phyloP scores from a whole-genome alignment of 2,888 invertebrate species.

The Neoascia interrupta region DNA sequence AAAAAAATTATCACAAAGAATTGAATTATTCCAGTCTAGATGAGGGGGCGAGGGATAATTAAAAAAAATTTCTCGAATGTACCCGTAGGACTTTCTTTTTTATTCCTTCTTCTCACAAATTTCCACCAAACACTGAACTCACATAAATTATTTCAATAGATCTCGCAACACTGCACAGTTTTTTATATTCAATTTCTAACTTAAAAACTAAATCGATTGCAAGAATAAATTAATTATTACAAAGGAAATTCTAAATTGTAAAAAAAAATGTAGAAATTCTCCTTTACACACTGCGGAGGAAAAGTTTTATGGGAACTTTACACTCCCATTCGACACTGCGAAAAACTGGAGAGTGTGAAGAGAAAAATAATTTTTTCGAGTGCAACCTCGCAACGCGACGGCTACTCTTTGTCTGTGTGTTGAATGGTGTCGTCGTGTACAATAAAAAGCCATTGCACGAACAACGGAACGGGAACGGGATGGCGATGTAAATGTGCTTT shows the following conservation, averaged over 20 bases:
- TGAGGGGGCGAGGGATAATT: slow-evolving; percentile 3
- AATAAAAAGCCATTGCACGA: too few species aligned
- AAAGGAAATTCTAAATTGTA: slow-evolving; percentile 32
- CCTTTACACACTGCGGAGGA: slow-evolving; percentile 21
- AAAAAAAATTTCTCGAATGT: slow-evolving; percentile 24
- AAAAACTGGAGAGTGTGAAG: slow-evolving; percentile 45
- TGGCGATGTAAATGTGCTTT: not conserved
- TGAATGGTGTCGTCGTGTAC: not conserved
- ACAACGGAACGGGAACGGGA: slow-evolving; percentile 37
- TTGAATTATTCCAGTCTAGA: slow-evolving; percentile 11
- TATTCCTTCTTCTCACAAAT: slow-evolving; percentile 28
- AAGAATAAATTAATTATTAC: slow-evolving; percentile 44
- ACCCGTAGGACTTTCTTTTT: not conserved
- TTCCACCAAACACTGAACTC: slow-evolving; percentile 40
- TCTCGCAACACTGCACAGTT: slow-evolving; percentile 37
- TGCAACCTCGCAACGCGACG: slow-evolving; percentile 50
- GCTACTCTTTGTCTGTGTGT: slow-evolving; percentile 30
- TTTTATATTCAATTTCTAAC: slow-evolving; percentile 46
- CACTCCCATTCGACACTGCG: slow-evolving; percentile 58
- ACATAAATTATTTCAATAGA: slow-evolving; percentile 22
- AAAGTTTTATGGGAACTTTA: slow-evolving; percentile 44
- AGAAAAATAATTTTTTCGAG: slow-evolving; percentile 34
- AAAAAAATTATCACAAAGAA: slow-evolving; percentile 21
- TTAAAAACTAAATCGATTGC: slow-evolving; percentile 35
- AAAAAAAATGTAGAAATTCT: slow-evolving; percentile 22